Conservation (phyloP, 2,888 invertebrate genomes). For the Nowickia ferox region DNA sequence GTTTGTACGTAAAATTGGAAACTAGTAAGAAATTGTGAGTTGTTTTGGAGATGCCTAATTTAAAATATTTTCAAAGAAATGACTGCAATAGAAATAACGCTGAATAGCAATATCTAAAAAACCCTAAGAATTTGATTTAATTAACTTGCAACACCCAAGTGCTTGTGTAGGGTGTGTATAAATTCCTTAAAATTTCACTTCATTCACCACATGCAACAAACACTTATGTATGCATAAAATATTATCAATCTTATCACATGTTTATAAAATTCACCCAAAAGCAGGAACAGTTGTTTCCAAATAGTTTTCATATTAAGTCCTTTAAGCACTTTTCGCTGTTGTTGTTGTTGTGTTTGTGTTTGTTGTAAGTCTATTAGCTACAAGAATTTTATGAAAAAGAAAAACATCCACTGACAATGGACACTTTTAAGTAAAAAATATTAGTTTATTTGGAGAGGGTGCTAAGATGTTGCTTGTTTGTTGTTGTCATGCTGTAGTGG, state of each 20-base stretch:
- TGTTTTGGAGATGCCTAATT: too few relatives aligned
- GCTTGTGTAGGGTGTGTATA: not conserved
- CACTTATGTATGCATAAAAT: not conserved
- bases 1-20: too few relatives aligned
- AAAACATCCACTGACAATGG: slow-evolving; percentile 26
- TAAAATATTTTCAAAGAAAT: too few relatives aligned
- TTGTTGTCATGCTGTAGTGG: slow-evolving; percentile 71
- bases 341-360: slow-evolving; percentile 68
- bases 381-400: slow-evolving; percentile 47
- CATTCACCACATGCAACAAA: not conserved
- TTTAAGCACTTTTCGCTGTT: slow-evolving; percentile 45
- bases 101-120: not conserved
- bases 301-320: slow-evolving; percentile 65
- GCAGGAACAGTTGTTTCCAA: slow-evolving; percentile 59
- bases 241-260: slow-evolving; percentile 47
- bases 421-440: slow-evolving; percentile 14
- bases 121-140: too few relatives aligned
- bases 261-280: slow-evolving; percentile 38
- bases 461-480: slow-evolving; percentile 48
- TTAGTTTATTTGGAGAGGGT: slow-evolving; percentile 15
- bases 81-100: too few relatives aligned
- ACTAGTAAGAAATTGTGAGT: too few relatives aligned
- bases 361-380: slow-evolving; percentile 67
- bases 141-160: too few relatives aligned
- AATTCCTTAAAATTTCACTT: not conserved